Evolutionary conservation across 1,140 invertebrate genomes (phyloP).

Genomic region (Maniola jurtina): DNA sequence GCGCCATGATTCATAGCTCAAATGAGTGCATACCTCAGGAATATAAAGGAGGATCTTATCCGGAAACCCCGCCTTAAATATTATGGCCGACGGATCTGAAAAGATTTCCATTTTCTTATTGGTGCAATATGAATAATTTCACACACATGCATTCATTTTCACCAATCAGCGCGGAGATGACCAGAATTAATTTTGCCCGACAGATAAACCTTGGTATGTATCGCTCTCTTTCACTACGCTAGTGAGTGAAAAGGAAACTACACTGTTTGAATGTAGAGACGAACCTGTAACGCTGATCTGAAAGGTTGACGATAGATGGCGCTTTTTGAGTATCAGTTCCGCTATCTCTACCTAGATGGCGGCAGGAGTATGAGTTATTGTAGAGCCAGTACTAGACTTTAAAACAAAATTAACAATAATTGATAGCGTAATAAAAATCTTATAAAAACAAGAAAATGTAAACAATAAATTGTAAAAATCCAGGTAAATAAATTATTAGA

Average conservation of each 20-base stretch:
- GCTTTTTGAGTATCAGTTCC: conserved; percentile 43
- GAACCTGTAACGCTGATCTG: conserved; percentile 25
- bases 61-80: conserved; percentile 63
- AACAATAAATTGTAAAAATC: no score
- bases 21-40: conserved; percentile 74
- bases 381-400: no score
- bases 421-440: no score
- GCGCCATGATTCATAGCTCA: conserved; percentile 70
- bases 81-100: conserved; percentile 60
- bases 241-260: conserved; percentile 47
- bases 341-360: conserved; percentile 36
- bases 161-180: conserved; percentile 62
- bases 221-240: conserved; percentile 48
- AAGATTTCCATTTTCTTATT: conserved; percentile 51
- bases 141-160: conserved; percentile 41
- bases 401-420: no score
- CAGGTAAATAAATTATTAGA: no score
- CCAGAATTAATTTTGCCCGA: conserved; percentile 49
- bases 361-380: neutral
- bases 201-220: conserved; percentile 43
- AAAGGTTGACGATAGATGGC: conserved; percentile 51
- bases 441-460: no score
- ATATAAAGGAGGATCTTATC: conserved; percentile 74
- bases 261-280: conserved; percentile 41
- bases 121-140: conserved; percentile 50